A percentile compares a stretch with the other conserved stretches of the same genome.
These are phyloP conservation scores for Ophiodon elongatus DNA, from an alignment of 2,113 vertebrate genomes.

Conservation along the genomic window DNA sequence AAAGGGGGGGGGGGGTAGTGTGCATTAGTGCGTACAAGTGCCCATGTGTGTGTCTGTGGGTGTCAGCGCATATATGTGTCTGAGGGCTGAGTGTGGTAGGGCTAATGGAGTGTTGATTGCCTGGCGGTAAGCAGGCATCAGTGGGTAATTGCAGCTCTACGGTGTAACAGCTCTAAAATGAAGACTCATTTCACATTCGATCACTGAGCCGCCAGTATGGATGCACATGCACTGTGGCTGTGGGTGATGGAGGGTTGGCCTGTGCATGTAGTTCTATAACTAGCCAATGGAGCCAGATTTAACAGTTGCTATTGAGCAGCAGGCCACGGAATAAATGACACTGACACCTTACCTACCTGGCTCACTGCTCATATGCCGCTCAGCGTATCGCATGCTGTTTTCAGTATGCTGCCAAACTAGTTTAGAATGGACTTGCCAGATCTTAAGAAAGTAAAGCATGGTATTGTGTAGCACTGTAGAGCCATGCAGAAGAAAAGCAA, in stretches of 20 bases:
- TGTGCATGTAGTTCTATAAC: background rate
- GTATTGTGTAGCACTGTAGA: background rate
- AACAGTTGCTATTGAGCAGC: conserved; percentile 28
- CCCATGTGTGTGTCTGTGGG: conserved; percentile 54
- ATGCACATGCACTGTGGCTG: conserved; percentile 7
- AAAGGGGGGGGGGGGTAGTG: conserved; percentile 25
- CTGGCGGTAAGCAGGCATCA: conserved; percentile 81
- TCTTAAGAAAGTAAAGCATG: background rate
- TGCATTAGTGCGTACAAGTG: conserved; percentile 48
- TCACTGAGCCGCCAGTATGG: conserved; percentile 55
- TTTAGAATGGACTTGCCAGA: background rate
- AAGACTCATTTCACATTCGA: conserved; percentile 74
- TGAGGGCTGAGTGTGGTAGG: conserved; percentile 69
- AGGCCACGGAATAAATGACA: conserved; percentile 15
- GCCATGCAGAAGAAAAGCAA: background rate
- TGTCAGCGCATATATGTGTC: conserved; percentile 58
- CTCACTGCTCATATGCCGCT: background rate
- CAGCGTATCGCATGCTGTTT: conserved; percentile 7
- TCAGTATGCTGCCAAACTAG: background rate
- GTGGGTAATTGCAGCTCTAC: conserved; percentile 81
- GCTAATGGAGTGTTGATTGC: conserved; percentile 85
- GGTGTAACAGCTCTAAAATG: conserved; percentile 79
- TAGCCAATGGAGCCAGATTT: background rate
- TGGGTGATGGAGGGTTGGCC: conserved; percentile 21
- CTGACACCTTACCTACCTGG: conserved; percentile 5